Evolutionary conservation across 2,888 invertebrate genomes (phyloP), one percentile per base, ranked within the genome.

Genomic region (Zele albiditarsus): DNA sequence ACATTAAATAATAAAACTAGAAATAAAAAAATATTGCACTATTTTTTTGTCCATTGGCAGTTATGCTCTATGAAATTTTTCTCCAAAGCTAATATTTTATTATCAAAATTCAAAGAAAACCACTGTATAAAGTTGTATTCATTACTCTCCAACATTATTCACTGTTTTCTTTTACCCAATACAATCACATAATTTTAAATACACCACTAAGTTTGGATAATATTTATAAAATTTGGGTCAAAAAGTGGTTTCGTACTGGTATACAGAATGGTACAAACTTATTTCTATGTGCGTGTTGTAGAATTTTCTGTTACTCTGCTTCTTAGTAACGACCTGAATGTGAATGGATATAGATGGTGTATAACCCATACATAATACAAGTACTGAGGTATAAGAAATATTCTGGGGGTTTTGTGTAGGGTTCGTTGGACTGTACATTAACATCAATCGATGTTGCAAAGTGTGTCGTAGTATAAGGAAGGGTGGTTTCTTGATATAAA

Each of bases 401-500:
- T 63, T 60, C 25, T 67, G 25, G 49, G 27, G 25, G 23, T 3
- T 71, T 33, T 38, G 8, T 65, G 25, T 5, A 46, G 68, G 75
- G 71, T 75, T 75, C 75, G 38, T 72, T 75, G 75, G 72, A 75
- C 75, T 27, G 53, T 33, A 31, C 33, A 60, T 33, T 65, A 49
- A 69, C 46, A 33, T 62, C 12, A 71, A 75, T 72, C 71, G 71
- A 75, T 75, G 53, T 67, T 33, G 33, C 66, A 31, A 75, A 67
- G 66, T 75, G 67, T 75, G 71, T 71, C 71, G 62, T 62, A 28
- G n/a, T 71, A n/a, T 2, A 42, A 4, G 10, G 3, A 20, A 23
- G 53, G 53, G 53, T 53, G 10, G 20, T n/a, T 70, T 67, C 58
- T 31, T 33, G 31, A 49, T 6, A 10, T 58, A 31, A 20, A 25